These are phyloP conservation scores for Nycticebus coucang DNA, from an alignment of 2,113 vertebrate species.

Conservation along the genomic window DNA sequence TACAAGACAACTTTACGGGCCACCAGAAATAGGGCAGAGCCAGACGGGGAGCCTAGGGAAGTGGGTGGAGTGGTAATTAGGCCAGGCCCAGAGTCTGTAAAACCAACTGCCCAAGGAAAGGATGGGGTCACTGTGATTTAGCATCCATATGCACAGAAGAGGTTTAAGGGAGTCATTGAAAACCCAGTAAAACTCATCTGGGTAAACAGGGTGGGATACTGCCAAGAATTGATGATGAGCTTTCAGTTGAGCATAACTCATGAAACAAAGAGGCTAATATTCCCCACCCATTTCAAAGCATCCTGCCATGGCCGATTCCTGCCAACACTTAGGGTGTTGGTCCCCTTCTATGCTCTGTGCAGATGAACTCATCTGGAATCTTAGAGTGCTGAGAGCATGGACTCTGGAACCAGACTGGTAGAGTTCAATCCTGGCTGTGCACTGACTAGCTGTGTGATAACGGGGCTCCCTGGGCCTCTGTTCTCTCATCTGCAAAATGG, in stretches of 20 bases:
- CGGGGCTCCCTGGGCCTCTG: not conserved
- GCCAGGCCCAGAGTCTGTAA: not conserved
- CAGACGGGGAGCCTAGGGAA: not conserved
- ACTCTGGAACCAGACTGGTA: not conserved
- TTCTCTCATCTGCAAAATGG: not conserved
- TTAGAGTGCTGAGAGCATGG: not conserved
- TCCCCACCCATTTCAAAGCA: not conserved
- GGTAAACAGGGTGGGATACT: not conserved
- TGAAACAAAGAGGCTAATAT: not conserved
- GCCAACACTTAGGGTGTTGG: too few relatives aligned
- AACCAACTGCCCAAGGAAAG: not conserved
- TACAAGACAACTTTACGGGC: conserved; percentile 28
- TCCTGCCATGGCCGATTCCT: not conserved
- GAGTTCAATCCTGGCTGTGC: not conserved
- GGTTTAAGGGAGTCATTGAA: not conserved
- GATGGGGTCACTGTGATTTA: not conserved
- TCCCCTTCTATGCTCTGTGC: not conserved
- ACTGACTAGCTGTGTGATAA: not conserved
- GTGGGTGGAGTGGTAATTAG: not conserved
- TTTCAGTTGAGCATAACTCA: not conserved
- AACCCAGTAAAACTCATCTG: not conserved
- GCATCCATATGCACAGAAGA: not conserved
- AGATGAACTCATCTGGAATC: not conserved
- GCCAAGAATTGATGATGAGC: not conserved
- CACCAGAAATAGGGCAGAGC: conserved; percentile 28